Base-by-base conservation (phyloP, 2,113 vertebrate species). In the Gobius niger region DNA sequence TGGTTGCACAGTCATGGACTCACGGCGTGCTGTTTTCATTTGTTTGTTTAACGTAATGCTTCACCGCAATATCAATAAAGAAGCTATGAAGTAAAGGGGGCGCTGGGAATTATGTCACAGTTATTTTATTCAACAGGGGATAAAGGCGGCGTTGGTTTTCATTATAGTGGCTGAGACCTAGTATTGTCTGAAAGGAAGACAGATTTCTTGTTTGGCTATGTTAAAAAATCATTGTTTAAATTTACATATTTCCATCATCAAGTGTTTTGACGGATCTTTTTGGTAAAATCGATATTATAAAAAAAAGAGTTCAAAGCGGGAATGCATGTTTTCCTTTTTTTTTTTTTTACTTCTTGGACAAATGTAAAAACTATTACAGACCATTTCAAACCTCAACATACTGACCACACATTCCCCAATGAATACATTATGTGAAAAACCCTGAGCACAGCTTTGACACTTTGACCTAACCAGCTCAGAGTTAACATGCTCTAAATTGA, bases 171-270 rank as follows among this genome's bases (percentile, higher is more conserved):
- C 57, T 68, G 70, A 71, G 73, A 67, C 87, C 90, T 89, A 85
- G 86, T 91, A 91, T 91, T 82, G 79, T 88, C 80, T 86, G 76
- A 88, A 91, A 77, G 83, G 89, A 89, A 90, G 90, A 91, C 85
- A 82, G 76, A 72, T 62, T 83, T 76, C 85, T 84, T 85, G 76
- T 90, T 75, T 89, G 24, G 24, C 24, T 34, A 34, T 34, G 24
- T 34, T 34, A 34, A 34, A 34, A 34, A 34, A 3, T 34, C n/a
- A 34, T 34, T 34, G 24, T 34, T 34, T 34, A 34, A 34, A 34
- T 34, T 34, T 34, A 34, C 24, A 34, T 34, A 34, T 34, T 34
- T 34, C 24, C 24, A 34, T 34, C 2, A 34, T 34, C 24, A 34
- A 3, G 2, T 34, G n/a, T n/a, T n/a, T n/a, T n/a, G n/a, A n/a